Conservation (phyloP, 2,888 invertebrate species). For the Trypoxylon attenuatum region DNA sequence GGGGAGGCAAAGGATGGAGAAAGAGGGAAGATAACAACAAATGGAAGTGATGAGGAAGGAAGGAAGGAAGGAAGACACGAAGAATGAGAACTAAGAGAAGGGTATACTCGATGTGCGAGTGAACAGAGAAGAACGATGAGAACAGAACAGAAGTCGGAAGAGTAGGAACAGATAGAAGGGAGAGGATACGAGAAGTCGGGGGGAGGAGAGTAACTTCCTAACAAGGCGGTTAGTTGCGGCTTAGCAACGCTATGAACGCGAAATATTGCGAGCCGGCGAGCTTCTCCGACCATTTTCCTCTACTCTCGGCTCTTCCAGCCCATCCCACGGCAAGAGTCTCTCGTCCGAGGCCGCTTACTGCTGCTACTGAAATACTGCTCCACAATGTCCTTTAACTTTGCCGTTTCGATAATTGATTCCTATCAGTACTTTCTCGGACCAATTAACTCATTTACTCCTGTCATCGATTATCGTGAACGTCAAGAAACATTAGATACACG, state of each 20-base stretch:
- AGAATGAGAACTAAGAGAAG: not conserved
- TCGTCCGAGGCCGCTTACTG: constrained; percentile 37
- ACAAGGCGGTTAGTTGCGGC: constrained; percentile 73
- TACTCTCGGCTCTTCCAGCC: constrained; percentile 5
- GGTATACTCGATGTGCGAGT: too few relatives aligned
- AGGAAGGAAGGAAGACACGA: not conserved
- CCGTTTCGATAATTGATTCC: constrained; percentile 50
- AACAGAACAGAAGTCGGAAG: constrained; percentile 37
- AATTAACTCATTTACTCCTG: too few relatives aligned
- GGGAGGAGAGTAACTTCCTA: constrained; percentile 71
- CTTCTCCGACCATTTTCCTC: constrained; percentile 11
- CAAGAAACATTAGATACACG: too few relatives aligned
- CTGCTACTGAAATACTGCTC: constrained; percentile 39
- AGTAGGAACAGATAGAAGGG: constrained; percentile 48
- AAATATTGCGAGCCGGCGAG: constrained; percentile 64
- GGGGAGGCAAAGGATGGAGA: not conserved
- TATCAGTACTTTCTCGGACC: too few relatives aligned
- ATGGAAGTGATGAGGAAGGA: not conserved
- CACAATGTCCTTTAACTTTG: constrained; percentile 34
- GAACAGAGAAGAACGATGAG: constrained; percentile 2
- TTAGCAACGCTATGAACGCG: constrained; percentile 68
- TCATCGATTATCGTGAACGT: too few relatives aligned
- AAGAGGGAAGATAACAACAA: not conserved
- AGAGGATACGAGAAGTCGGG: constrained; percentile 43
- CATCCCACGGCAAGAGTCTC: not conserved